phyloP scores from a whole-genome alignment of 2,113 vertebrate genomes.

The Puntigrus tetrazona region DNA sequence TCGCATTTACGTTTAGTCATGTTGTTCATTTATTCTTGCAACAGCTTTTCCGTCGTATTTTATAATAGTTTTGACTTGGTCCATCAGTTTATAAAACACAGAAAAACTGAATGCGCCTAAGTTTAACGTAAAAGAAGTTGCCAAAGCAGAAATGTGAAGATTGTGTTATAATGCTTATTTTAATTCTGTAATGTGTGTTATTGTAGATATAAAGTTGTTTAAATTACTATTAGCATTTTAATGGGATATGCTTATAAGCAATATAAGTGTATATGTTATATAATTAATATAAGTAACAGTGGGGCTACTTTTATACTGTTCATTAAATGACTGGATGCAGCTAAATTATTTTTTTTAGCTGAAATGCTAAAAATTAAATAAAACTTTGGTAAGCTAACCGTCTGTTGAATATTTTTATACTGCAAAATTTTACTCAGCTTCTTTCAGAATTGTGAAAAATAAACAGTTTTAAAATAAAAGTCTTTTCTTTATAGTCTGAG shows the following conservation, averaged over 20 bases:
- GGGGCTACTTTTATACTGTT: not conserved
- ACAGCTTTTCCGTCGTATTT: not conserved
- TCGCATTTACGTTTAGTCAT: not conserved
- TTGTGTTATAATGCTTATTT: not conserved
- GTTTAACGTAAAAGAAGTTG: not conserved
- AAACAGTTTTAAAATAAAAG: too few relatives aligned
- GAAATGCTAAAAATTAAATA: not conserved
- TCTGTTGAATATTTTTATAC: too few relatives aligned
- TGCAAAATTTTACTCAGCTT: too few relatives aligned
- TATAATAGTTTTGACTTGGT: not conserved
- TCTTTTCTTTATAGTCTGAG: too few relatives aligned
- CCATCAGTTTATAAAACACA: not conserved
- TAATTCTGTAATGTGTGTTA: not conserved
- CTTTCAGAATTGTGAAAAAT: too few relatives aligned
- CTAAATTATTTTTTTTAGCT: not conserved
- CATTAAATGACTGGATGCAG: not conserved
- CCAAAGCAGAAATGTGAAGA: not conserved
- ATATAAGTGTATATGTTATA: not conserved
- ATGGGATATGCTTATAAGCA: not conserved
- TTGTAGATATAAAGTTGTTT: not conserved
- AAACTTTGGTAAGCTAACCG: too few relatives aligned
- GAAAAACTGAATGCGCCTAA: not conserved
- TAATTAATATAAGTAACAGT: not conserved
- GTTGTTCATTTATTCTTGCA: not conserved
- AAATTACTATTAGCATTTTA: not conserved